Percentiles rank a stretch among this genome's conserved stretches.
These are phyloP conservation scores for Perca fluviatilis DNA, from an alignment of 2,113 vertebrate genomes.

Conservation along the genomic window DNA sequence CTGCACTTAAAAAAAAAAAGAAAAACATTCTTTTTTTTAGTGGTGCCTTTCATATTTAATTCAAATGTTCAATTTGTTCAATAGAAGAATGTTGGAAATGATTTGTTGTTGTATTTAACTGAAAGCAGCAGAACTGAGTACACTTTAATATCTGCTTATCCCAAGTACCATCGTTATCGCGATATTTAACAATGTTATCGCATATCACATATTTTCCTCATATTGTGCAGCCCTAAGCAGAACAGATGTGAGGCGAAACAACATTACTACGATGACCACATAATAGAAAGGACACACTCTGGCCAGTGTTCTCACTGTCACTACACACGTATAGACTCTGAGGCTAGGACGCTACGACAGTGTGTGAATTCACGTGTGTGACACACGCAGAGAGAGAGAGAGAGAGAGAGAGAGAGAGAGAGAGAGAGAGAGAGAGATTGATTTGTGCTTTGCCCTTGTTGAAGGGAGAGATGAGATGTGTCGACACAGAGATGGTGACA, in stretches of 20 bases:
- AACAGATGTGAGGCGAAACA: background rate
- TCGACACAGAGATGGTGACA: slow-evolving; percentile 75
- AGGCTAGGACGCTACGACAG: slow-evolving; percentile 9
- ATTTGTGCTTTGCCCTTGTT: slow-evolving; percentile 62
- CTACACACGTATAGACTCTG: background rate
- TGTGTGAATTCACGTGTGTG: background rate
- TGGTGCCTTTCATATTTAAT: no score
- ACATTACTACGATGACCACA: background rate
- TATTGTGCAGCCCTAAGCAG: background rate
- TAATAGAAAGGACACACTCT: background rate
- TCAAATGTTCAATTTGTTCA: no score
- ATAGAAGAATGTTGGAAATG: no score
- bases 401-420: slow-evolving; percentile 28
- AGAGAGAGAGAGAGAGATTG: slow-evolving; percentile 41
- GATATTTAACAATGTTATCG: no score
- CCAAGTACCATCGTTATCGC: no score
- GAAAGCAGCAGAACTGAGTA: no score
- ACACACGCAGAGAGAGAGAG: slow-evolving; percentile 26
- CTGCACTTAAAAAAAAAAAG: no score
- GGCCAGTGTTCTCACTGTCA: background rate
- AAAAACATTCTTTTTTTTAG: no score
- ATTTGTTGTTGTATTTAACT: no score
- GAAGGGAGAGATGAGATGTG: slow-evolving; percentile 65
- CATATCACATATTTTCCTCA: no score
- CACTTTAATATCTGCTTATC: no score